Evolutionary conservation across 2,113 vertebrate species (phyloP).

Genomic region (Aramus guarauna): DNA sequence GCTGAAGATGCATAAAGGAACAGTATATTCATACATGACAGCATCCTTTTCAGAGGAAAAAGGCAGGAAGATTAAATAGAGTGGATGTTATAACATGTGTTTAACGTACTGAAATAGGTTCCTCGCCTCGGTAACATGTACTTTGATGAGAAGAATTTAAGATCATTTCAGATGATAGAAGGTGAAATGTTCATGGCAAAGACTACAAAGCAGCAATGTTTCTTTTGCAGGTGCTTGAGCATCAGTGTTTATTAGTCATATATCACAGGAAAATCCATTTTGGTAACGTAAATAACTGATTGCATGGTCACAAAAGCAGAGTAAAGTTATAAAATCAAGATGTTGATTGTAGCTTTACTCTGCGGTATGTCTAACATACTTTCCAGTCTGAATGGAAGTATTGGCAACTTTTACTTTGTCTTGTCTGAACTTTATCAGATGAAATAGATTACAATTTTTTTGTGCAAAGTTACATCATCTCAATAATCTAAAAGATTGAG

Average conservation of each 20-base stretch:
- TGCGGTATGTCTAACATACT: not conserved
- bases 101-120: not conserved
- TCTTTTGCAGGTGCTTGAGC: constrained; percentile 38
- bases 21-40: not conserved
- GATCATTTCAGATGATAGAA: constrained; percentile 22
- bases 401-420: not conserved
- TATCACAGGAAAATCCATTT: constrained; percentile 7
- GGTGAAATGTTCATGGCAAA: constrained; percentile 45
- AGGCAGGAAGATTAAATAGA: constrained; percentile 22
- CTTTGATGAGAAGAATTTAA: constrained; percentile 54
- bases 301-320: not conserved
- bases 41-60: constrained; percentile 6
- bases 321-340: not conserved
- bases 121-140: not conserved
- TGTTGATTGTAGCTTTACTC: not conserved
- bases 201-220: constrained; percentile 26
- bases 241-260: not conserved
- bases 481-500: not conserved
- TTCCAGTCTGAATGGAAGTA: not conserved
- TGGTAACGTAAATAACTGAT: not conserved
- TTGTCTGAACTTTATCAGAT: not conserved
- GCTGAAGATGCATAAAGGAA: not conserved
- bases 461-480: not conserved
- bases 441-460: not conserved
- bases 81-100: constrained; percentile 4